phyloP scores from a whole-genome alignment of 2,113 vertebrate genomes.

The Eubucco bourcierii region DNA sequence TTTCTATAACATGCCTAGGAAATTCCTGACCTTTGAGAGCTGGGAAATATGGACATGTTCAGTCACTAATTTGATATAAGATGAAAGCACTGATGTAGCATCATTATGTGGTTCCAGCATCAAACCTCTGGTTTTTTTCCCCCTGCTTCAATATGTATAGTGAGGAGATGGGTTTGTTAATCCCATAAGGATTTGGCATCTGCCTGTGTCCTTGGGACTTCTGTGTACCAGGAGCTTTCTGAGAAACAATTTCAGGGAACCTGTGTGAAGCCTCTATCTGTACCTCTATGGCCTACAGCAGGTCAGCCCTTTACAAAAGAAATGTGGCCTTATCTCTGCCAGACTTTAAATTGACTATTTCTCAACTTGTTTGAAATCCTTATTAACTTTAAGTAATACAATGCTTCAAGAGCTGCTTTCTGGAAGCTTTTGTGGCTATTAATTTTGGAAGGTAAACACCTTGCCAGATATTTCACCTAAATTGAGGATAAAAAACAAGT shows the following conservation, averaged over 20 bases:
- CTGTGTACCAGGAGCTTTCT: background rate
- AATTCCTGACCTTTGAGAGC: background rate
- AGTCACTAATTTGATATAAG: background rate
- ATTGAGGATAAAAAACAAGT: background rate
- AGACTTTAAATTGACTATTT: background rate
- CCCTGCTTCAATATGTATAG: background rate
- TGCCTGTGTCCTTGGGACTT: background rate
- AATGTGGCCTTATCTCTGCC: background rate
- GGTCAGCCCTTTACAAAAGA: background rate
- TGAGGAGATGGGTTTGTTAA: background rate
- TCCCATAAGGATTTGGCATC: fast-evolving
- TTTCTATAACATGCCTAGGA: background rate
- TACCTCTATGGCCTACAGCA: background rate
- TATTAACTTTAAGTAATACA: background rate
- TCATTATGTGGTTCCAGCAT: background rate
- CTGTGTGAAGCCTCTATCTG: background rate
- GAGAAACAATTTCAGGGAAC: background rate
- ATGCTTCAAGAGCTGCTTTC: background rate
- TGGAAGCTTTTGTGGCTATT: background rate
- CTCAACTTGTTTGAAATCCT: background rate
- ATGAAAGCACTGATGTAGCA: background rate
- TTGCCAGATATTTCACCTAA: background rate
- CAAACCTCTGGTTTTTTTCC: background rate
- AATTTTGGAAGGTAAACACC: background rate
- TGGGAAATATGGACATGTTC: background rate